phyloP scores from a whole-genome alignment of 2,113 vertebrate species.

The Polypterus senegalus region DNA sequence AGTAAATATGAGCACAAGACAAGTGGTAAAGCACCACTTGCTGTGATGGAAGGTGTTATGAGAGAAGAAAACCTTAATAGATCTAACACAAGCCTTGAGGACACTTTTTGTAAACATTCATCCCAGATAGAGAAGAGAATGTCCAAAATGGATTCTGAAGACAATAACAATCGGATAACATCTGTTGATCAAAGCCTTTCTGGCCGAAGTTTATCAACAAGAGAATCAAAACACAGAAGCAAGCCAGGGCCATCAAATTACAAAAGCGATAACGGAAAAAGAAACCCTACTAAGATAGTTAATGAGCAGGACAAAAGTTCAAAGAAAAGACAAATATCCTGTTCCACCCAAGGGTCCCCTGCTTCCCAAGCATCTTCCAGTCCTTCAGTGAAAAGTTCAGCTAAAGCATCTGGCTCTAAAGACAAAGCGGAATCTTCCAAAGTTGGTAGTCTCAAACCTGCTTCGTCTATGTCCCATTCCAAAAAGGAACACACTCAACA shows the following conservation, averaged over 20 bases:
- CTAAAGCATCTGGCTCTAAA: constrained; percentile 39
- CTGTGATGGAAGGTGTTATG: constrained; percentile 73
- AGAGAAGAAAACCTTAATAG: constrained; percentile 54
- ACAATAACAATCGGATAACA: constrained; percentile 86
- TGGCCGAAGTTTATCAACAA: constrained; percentile 63
- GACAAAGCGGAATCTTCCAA: constrained; percentile 51
- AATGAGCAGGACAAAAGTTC: constrained; percentile 58
- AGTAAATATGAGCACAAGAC: constrained; percentile 64
- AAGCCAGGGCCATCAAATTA: constrained; percentile 36
- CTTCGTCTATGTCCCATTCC: constrained; percentile 49
- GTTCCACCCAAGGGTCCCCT: constrained; percentile 47
- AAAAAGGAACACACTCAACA: constrained; percentile 51
- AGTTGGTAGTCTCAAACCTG: constrained; percentile 43
- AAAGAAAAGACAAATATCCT: constrained; percentile 61
- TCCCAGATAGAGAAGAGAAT: constrained; percentile 49
- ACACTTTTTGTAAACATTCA: constrained; percentile 49
- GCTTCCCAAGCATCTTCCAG: constrained; percentile 48
- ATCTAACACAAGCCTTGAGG: constrained; percentile 39
- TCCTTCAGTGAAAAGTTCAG: constrained; percentile 50
- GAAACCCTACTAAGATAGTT: constrained; percentile 42
- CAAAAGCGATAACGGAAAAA: constrained; percentile 51
- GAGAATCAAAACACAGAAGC: constrained; percentile 62
- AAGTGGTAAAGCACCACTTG: constrained; percentile 66
- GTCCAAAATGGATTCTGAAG: constrained; percentile 57
- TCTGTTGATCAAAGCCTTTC: constrained; percentile 74